Evolutionary conservation across 2,888 invertebrate genomes (phyloP).

Genomic region (Crematogaster levior): DNA sequence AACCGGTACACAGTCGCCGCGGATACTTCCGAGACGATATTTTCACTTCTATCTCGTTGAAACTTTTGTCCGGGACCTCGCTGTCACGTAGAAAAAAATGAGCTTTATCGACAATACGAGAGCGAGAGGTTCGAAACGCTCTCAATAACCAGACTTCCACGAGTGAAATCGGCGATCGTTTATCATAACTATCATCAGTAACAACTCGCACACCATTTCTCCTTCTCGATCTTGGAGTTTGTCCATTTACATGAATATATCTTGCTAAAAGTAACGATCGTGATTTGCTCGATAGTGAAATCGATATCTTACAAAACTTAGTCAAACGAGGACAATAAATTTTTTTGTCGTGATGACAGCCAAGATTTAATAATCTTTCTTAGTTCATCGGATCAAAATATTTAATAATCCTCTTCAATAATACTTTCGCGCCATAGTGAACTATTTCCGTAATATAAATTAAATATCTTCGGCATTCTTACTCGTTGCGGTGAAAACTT

Average conservation of each 20-base stretch:
- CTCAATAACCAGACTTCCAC: conserved; percentile 55
- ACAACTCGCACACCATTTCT: conserved; percentile 26
- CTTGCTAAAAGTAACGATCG: conserved; percentile 1
- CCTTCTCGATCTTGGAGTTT: conserved; percentile 11
- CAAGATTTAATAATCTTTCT: conserved; percentile 17
- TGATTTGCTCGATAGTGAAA: conserved; percentile 6
- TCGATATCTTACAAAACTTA: not conserved
- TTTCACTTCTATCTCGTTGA: conserved; percentile 64
- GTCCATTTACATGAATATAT: conserved; percentile 47
- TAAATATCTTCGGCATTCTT: conserved; percentile 26
- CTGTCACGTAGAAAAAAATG: conserved; percentile 56
- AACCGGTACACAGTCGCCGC: conserved; percentile 51
- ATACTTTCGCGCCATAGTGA: not conserved
- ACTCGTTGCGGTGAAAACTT: not conserved
- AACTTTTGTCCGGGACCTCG: conserved; percentile 63
- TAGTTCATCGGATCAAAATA: not conserved
- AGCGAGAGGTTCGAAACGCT: conserved; percentile 43
- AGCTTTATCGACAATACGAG: conserved; percentile 65
- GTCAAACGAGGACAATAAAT: not conserved
- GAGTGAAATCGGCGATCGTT: conserved; percentile 51
- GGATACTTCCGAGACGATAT: conserved; percentile 59
- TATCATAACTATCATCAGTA: conserved; percentile 35
- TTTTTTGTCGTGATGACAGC: not conserved
- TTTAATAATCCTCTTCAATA: not conserved
- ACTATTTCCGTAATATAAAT: conserved; percentile 34